Base-by-base conservation (phyloP, 35 echinoderm and acorn worm genomes). In the Ophiothrix spiculata region DNA sequence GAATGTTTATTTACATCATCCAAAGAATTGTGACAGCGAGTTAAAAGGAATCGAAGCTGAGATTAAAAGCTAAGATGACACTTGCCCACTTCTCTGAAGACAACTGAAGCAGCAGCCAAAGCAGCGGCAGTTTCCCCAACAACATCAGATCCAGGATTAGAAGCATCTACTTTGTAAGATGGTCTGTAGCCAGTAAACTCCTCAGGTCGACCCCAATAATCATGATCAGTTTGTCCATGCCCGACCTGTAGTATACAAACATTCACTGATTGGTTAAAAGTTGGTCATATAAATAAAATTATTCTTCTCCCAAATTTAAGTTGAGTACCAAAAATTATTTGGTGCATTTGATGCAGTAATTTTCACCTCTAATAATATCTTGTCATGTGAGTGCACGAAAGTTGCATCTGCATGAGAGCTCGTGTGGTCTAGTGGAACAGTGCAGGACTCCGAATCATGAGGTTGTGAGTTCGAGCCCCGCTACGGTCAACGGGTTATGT, bases 171-270 rank as follows among this genome's bases (percentile, higher is more conserved):
- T 32, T 74, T 79, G n/a, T 41, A 91, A 15, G 93, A 79, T 31
- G 93, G 93, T 74, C 88, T 64, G 28, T 6, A 29, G 14, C 77
- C 46, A 15, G 92, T 82, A 84, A 95, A 79, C 14, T 95, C 93
- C 80, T 91, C 88, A 1, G 93, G 93, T 1, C 93, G 76, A 25
- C 88, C 93, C 93, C 93, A 95, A 17, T 84, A 83, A 1, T 31
- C 8, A 35, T 95, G 88, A 78, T 90, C 93, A 74, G 39, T n/a
- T 28, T 64, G 12, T n/a, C 88, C 93, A 79, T 95, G 75, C 1
- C 88, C 93, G 33, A 95, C 93, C 90, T 92, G 33, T 36, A 69
- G 54, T 23, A 39, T 40, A 60, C 21, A 79, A 49, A 49, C 6
- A 49, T 49, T 6, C 6, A 49, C 42, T 10, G 6, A 19, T 49